A percentile compares a stretch with the other conserved stretches of the same genome.
phyloP scores from a whole-genome alignment of 1,140 invertebrate species.

The Bombus huntii region DNA sequence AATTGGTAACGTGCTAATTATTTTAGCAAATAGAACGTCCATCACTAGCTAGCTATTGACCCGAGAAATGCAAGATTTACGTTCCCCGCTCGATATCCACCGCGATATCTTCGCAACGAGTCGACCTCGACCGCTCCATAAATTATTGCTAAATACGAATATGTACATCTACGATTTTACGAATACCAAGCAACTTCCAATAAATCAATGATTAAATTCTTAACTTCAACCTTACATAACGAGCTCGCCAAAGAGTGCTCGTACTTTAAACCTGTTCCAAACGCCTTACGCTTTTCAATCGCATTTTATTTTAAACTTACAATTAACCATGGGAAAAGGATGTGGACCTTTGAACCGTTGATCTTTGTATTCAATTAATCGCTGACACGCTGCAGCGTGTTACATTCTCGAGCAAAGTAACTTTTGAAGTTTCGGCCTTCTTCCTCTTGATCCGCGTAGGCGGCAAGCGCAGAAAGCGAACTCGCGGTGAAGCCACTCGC shows the following conservation, averaged over 20 bases:
- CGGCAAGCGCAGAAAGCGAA: not conserved
- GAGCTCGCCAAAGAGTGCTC: not conserved
- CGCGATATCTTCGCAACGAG: no score
- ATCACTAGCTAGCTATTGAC: no score
- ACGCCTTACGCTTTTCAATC: not conserved
- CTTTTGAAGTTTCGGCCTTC: not conserved
- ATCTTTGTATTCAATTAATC: conserved; percentile 22
- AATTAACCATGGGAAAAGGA: no score
- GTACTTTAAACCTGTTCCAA: not conserved
- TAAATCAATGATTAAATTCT: not conserved
- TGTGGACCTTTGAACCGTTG: not conserved
- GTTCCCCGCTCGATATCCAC: not conserved
- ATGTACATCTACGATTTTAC: not conserved
- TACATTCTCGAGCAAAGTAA: conserved; percentile 1
- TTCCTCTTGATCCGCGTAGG: not conserved
- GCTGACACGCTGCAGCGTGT: not conserved
- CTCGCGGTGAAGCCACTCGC: conserved; percentile 3
- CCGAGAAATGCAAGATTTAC: no score
- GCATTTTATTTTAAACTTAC: not conserved
- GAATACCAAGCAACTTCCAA: not conserved
- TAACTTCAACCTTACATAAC: not conserved
- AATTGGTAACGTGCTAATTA: no score
- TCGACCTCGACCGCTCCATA: not conserved
- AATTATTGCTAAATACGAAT: not conserved
- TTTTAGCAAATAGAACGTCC: no score